Base-by-base conservation (phyloP, 2,888 invertebrate genomes). In the Allophyes oxyacanthae region DNA sequence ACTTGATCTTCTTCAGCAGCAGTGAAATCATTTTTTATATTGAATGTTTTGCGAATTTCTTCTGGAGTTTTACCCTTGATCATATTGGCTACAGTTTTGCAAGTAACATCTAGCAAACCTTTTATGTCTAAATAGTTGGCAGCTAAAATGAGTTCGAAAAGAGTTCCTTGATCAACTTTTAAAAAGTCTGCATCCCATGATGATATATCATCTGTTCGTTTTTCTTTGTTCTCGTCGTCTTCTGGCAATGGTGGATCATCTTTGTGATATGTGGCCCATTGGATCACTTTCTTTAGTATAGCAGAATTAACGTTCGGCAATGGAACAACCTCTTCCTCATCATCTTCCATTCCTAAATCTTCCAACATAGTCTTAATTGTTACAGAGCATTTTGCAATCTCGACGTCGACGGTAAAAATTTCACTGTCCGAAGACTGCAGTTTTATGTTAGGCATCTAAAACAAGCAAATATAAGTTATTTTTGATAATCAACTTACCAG, bases 151-250 rank as follows among this genome's bases (percentile, higher is more conserved):
- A 99, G 94, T 92, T 99, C 99, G 87, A 99, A 99, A 10, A 99
- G 93, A 0, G 99, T 99, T 59, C 98, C 99, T 88, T 99, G 99
- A 87, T 99, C 99, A 30, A 99, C 99, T 95, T 99, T 99, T 7
- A 99, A 94, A 84, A 99, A 99, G 88, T 99, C 99, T 0, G 99
- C 98, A 94, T 99, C 99, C 99, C 99, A 99, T 0, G 98, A 98
- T 20, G 98, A 98, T 74, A 99, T 99, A 84, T 99, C 99, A 86
- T 99, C 99, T 0, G 99, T 99, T n/a, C 99, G 95, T 83, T 99
- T 99, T 84, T 99, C 99, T 87, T 98, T 98, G 88, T 98, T 98
- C 86, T 99, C 99, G 83, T 99, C 99, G 80, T 99, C 99, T 89
- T 99, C 99, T 7, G 98, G 97, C 79, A 98, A 97, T 54, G 98